These are phyloP conservation scores for Phorcus lineatus DNA, from an alignment of 2,888 invertebrate genomes.

Conservation along the genomic window DNA sequence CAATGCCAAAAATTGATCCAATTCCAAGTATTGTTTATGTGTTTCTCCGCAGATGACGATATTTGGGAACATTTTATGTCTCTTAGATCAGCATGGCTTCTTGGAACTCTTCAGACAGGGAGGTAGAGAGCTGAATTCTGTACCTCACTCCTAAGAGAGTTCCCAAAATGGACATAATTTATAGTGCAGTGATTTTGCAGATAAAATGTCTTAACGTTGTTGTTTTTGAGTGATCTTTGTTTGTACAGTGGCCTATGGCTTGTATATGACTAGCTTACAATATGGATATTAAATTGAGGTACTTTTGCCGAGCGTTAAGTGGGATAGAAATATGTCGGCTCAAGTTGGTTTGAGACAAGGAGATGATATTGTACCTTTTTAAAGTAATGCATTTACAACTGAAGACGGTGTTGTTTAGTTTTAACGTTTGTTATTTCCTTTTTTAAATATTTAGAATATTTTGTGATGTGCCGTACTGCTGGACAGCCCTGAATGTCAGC, in stretches of 20 bases:
- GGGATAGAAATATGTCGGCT: no score
- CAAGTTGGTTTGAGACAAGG: no score
- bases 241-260: conserved; percentile 23
- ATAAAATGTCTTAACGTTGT: not conserved
- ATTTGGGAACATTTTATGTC: not conserved
- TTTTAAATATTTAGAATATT: conserved; percentile 1
- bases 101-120: not conserved
- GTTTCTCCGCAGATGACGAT: not conserved
- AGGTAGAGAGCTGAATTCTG: not conserved
- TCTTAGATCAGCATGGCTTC: not conserved
- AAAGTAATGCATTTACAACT: not conserved
- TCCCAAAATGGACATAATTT: no score
- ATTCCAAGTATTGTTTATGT: not conserved
- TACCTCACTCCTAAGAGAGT: not conserved
- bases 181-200: not conserved
- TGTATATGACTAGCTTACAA: not conserved
- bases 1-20: not conserved
- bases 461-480: not conserved
- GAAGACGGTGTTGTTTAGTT: not conserved
- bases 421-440: not conserved
- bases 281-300: no score
- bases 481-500: not conserved
- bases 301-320: no score
- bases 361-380: not conserved
- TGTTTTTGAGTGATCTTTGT: conserved; percentile 18